Base-by-base conservation (phyloP, 2,797 vertebrate species). In the Toxotes lorentzi region DNA sequence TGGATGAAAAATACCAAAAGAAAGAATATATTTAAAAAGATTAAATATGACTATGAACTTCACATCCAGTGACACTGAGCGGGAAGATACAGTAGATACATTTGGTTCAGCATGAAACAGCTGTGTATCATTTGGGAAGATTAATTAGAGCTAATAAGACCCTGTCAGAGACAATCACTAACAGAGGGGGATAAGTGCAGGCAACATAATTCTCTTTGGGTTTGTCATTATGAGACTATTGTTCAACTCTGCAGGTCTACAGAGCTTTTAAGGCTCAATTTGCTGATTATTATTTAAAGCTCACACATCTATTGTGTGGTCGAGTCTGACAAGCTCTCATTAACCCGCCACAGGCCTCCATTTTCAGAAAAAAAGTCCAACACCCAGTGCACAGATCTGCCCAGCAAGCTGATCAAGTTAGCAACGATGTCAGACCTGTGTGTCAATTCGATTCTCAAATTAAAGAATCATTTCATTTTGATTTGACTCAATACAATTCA, bases 81-180 rank as follows among this genome's bases (percentile, higher is more conserved):
- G 58, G 4, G 5, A 10, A 9, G 27, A 41, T 7, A 34, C 3
- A 43, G 64, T n/a, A n/a, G n/a, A n/a, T 0, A 6, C 8, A 38
- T 38, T 38, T 38, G 35, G 35, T 38, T 38, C 51, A 30, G n/a
- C n/a, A 53, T 2, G 45, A 54, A 32, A 23, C 17, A 1, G 75
- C 32, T 2, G 9, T 38, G 14, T 34, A 34, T 68, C 41, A 68
- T 24, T 41, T 68, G 7, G 6, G 8, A 41, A 32, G 30, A 47
- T 16, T 67, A 17, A 34, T 71, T 65, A 41, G 17, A 40, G 10
- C 21, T 57, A 16, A 38, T 45, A n/a, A 61, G n/a, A 61, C 40
- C n/a, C n/a, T 38, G 38, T 30, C 23, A 67, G 17, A 40, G 16
- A 23, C 19, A 45, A 34, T 24, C 9, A 14, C 13, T 30, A 21